Base-by-base conservation (phyloP, 1,140 invertebrate species). In the Calephelis nemesis region DNA sequence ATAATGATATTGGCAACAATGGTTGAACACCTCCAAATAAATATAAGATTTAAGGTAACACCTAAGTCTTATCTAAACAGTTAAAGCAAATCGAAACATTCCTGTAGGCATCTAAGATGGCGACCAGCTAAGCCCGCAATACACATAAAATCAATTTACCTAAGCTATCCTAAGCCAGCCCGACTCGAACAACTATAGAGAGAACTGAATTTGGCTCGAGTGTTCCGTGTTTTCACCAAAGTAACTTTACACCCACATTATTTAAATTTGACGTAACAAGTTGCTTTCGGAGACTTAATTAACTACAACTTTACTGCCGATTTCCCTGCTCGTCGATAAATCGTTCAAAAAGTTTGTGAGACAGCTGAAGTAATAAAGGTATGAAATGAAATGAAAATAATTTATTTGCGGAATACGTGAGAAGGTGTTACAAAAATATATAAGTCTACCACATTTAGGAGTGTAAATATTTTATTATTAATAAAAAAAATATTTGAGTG, bases 61-160 rank as follows among this genome's bases (percentile, higher is more conserved):
- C 48, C 48, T 19, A 11, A 49, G 10, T 10, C 6, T 12, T 10
- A n/a, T 5, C 10, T 11, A 49, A 5, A 49, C 10, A 49, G 48
- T 12, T 12, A 49, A 12, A n/a, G 8, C 5, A 49, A 49, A 49
- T n/a, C 48, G 48, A 49, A 12, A 49, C 10, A n/a, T 11, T 49
- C 48, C 10, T 0, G 11, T n/a, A n/a, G 10, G 5, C 10, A 11
- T 49, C 8, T 12, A 49, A 8, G 10, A 49, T 49, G 11, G 48
- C 48, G 48, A 11, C 10, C 48, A 49, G 48, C 48, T 49, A 49
- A 49, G 11, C 10, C 48, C n/a, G 48, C 48, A 49, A 49, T 49
- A 49, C 48, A 90, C 82, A 87, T 90, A 88, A 90, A 90, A 88
- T 88, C 87, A 90, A 88, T 90, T 90, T 88, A 78, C 72, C 75